Conservation (phyloP, 35 echinoderm and acorn worm species). For the Lytechinus variegatus region DNA sequence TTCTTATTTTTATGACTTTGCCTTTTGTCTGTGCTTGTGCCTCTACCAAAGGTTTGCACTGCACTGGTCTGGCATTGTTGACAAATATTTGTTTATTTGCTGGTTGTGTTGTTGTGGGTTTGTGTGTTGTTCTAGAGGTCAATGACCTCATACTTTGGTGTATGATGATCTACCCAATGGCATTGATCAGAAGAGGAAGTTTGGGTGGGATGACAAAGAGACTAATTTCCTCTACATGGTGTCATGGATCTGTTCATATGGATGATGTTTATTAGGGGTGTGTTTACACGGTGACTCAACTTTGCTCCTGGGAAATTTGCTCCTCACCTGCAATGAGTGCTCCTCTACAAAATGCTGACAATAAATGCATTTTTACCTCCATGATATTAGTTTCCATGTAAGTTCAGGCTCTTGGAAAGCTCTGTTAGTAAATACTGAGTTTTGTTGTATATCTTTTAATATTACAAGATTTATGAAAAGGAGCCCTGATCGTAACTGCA, state of each 20-base stretch:
- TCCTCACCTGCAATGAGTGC: no score
- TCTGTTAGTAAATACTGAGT: neutral
- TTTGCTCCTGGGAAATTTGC: no score
- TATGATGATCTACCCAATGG: neutral
- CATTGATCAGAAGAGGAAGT: neutral
- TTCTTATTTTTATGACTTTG: neutral
- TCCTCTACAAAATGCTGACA: no score
- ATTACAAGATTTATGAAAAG: no score
- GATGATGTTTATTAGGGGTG: no score
- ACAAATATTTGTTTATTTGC: constrained; percentile 1
- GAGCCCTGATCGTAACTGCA: no score
- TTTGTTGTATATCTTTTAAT: neutral
- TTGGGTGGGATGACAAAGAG: neutral
- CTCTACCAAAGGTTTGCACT: neutral
- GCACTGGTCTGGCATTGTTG: neutral
- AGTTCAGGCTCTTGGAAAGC: no score
- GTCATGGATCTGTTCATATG: neutral
- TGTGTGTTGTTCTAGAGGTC: neutral
- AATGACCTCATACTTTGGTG: neutral
- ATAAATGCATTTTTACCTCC: no score
- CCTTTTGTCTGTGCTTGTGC: neutral
- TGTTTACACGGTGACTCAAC: no score
- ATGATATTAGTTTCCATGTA: no score
- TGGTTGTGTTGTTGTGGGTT: neutral
- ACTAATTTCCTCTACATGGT: neutral